Evolutionary conservation across 64 coral and sea anemone genomes (phyloP).

Genomic region (Orbicella faveolata): DNA sequence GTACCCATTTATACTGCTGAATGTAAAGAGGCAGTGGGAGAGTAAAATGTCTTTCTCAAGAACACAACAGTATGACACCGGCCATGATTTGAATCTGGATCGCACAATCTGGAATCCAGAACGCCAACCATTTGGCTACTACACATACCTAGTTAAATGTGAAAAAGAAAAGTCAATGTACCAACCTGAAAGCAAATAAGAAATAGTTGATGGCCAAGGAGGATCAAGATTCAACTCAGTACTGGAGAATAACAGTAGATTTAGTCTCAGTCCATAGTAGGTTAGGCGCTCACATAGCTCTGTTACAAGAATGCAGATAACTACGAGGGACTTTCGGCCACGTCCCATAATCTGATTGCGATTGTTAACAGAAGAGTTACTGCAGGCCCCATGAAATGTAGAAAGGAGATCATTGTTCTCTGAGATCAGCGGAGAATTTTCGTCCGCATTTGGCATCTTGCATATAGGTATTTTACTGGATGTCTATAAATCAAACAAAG

Average conservation of each 20-base stretch:
- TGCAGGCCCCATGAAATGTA: background rate
- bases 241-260: slow-evolving; percentile 69
- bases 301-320: slow-evolving; percentile 76
- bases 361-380: no score
- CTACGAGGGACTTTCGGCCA: slow-evolving; percentile 35
- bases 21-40: no score
- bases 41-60: no score
- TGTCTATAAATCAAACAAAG: no score
- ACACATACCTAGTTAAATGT: no score
- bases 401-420: background rate
- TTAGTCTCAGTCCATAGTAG: slow-evolving; percentile 75
- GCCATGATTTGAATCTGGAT: no score
- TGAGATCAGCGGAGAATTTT: background rate
- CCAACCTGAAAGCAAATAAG: slow-evolving; percentile 58
- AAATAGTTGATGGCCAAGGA: slow-evolving; percentile 56
- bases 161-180: background rate
- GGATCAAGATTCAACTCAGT: slow-evolving; percentile 1
- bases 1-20: no score
- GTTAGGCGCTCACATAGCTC: slow-evolving; percentile 86
- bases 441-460: background rate
- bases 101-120: no score
- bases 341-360: slow-evolving; percentile 6
- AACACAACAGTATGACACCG: no score
- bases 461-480: no score
- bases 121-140: no score